Percentiles rank a stretch among this genome's conserved stretches.
Conservation (phyloP, 2,113 vertebrate species). For the Nothoprocta perdicaria region DNA sequence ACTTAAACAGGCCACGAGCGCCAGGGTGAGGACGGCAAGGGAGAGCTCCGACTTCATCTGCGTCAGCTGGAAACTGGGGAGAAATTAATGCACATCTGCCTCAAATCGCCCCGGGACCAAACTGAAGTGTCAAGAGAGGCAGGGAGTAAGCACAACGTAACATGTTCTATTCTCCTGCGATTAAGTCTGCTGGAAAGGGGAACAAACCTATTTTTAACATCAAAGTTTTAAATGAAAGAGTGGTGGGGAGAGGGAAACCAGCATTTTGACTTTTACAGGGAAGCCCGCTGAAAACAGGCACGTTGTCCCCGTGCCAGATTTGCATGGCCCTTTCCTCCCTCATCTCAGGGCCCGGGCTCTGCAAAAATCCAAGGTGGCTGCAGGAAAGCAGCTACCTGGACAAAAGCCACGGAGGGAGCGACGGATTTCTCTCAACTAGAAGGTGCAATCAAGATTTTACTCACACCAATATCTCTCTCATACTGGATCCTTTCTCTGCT, state of each 20-base stretch:
- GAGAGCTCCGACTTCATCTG: constrained; percentile 80
- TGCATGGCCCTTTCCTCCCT: accelerated
- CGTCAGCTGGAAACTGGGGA: constrained; percentile 75
- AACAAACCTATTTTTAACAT: accelerated
- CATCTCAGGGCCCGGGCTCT: neutral
- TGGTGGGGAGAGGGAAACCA: neutral
- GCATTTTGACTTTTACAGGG: neutral
- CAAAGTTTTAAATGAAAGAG: neutral
- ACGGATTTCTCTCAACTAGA: neutral
- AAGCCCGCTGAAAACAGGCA: accelerated
- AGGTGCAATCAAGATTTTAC: constrained; percentile 60
- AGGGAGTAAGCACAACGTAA: neutral
- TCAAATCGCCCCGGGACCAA: neutral
- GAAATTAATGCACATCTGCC: neutral
- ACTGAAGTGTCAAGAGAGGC: neutral
- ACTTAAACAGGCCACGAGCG: constrained; percentile 69
- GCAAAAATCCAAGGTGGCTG: neutral
- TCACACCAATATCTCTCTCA: constrained; percentile 86
- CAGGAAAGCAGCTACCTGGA: neutral
- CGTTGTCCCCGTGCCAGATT: neutral
- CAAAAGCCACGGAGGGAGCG: neutral
- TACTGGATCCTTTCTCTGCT: constrained; percentile 80
- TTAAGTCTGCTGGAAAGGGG: neutral
- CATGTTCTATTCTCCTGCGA: neutral
- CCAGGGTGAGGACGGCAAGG: constrained; percentile 70